Evolutionary conservation across 2,113 vertebrate species (phyloP).

Genomic region (Sinosuthora webbiana): DNA sequence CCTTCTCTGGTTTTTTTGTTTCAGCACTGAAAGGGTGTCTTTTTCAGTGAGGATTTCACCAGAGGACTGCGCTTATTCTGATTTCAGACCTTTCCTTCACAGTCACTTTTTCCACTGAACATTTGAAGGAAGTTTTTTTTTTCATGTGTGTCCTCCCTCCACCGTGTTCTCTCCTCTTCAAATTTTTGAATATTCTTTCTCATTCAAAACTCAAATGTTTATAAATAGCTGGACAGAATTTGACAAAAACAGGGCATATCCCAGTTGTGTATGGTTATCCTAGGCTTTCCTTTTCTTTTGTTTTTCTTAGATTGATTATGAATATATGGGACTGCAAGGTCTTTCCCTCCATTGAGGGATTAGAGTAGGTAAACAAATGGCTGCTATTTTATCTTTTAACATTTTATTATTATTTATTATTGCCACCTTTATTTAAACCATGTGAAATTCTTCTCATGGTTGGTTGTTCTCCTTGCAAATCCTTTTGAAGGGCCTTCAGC

Average conservation of each 20-base stretch:
- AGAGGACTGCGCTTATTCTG: neutral
- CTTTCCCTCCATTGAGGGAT: neutral
- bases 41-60: neutral
- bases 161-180: neutral
- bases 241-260: neutral
- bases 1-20: neutral
- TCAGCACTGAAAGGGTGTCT: neutral
- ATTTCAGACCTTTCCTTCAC: neutral
- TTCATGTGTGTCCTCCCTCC: neutral
- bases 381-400: neutral
- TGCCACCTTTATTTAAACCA: neutral
- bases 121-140: neutral
- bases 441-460: neutral
- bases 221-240: neutral
- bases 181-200: neutral
- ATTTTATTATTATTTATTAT: neutral
- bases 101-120: neutral
- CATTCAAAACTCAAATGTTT: neutral
- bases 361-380: neutral
- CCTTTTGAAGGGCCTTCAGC: neutral
- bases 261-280: neutral
- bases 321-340: neutral
- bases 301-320: neutral
- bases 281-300: neutral
- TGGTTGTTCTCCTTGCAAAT: neutral